phyloP scores from a whole-genome alignment of 2,888 invertebrate species.

The Branchellion lobata region DNA sequence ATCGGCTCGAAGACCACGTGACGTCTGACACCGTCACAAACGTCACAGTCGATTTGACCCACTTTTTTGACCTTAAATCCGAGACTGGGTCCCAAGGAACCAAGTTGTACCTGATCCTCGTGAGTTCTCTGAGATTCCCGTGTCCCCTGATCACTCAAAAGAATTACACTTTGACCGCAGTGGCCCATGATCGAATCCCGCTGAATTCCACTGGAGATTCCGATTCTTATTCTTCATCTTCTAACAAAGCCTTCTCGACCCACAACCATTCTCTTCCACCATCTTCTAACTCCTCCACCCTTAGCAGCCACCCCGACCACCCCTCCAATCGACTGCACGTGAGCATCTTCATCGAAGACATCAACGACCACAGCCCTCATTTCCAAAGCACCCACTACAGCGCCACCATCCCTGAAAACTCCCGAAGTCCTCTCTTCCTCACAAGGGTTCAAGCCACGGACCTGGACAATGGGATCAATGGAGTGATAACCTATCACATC shows the following conservation, averaged over 20 bases:
- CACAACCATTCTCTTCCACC: background rate
- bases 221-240: no score
- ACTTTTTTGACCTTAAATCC: background rate
- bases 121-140: background rate
- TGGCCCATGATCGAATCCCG: no score
- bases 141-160: background rate
- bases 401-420: background rate
- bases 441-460: background rate
- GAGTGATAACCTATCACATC: background rate
- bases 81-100: background rate
- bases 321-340: background rate
- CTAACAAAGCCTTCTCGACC: background rate
- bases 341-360: background rate
- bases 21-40: constrained; percentile 41
- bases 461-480: constrained; percentile 1
- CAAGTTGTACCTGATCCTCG: background rate
- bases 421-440: background rate
- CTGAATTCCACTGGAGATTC: no score
- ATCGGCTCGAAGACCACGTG: constrained; percentile 46
- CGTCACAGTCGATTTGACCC: background rate
- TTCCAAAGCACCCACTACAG: background rate
- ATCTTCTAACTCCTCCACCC: background rate
- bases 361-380: background rate
- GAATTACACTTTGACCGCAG: background rate
- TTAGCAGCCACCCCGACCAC: background rate